phyloP scores from a whole-genome alignment of 2,888 invertebrate species.

The Synergus laeviventris region DNA sequence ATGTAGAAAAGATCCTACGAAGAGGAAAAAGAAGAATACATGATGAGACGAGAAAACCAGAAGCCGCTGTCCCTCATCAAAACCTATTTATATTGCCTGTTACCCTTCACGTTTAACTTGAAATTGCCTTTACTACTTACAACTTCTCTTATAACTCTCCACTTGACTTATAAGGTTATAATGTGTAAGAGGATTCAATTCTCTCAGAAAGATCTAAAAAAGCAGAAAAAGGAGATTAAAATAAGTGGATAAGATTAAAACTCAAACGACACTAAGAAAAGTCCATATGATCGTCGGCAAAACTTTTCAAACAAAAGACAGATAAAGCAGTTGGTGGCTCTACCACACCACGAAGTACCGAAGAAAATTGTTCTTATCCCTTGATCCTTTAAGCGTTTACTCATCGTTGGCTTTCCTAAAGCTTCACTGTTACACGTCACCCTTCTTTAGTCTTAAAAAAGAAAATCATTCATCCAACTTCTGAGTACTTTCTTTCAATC shows the following conservation, averaged over 20 bases:
- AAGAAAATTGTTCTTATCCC: constrained; percentile 34
- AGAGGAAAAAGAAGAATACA: no score
- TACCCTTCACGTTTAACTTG: no score
- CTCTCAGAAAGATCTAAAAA: not conserved
- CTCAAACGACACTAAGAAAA: not conserved
- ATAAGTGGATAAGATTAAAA: constrained; percentile 1
- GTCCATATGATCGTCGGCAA: not conserved
- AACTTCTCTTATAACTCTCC: no score
- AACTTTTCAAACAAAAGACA: not conserved
- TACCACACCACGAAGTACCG: not conserved
- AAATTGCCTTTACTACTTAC: no score
- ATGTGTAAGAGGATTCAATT: not conserved
- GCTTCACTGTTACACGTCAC: constrained; percentile 14
- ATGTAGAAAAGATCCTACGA: no score
- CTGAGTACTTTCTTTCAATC: not conserved
- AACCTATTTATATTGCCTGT: no score
- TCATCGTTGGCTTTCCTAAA: constrained; percentile 30
- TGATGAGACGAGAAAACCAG: no score
- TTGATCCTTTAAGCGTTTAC: constrained; percentile 31
- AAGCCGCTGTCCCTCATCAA: no score
- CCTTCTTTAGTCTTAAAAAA: not conserved
- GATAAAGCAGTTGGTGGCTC: not conserved
- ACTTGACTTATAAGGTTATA: no score
- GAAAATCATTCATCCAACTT: not conserved
- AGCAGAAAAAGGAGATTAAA: not conserved